phyloP scores from a whole-genome alignment of 2,113 vertebrate genomes.

The Dissostichus mawsoni region DNA sequence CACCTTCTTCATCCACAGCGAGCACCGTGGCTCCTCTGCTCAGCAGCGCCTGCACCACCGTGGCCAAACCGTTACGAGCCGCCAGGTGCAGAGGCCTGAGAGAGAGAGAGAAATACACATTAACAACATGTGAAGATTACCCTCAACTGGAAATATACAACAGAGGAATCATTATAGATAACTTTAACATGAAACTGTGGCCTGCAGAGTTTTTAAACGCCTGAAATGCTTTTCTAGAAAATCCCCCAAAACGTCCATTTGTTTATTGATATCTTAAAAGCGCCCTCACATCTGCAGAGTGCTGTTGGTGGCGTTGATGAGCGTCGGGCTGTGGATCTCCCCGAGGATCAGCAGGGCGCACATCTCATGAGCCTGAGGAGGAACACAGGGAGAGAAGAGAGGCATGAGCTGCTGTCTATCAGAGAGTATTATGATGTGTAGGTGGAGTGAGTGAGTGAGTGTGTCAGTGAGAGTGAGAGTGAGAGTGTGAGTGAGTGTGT shows the following conservation, averaged over 20 bases:
- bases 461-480: too few relatives aligned
- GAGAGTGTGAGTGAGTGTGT: too few relatives aligned
- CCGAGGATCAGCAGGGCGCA: conserved; percentile 97
- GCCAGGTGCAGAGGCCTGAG: conserved; percentile 97
- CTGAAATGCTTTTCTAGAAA: too few relatives aligned
- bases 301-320: conserved; percentile 96
- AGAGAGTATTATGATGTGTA: rapidly evolving
- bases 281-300: conserved; percentile 94
- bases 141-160: neutral
- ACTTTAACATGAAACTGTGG: too few relatives aligned
- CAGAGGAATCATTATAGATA: too few relatives aligned
- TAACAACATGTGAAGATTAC: neutral
- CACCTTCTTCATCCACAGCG: conserved; percentile 96
- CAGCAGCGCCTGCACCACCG: conserved; percentile 96
- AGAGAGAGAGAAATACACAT: neutral
- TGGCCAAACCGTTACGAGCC: conserved; percentile 93
- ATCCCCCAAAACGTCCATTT: too few relatives aligned
- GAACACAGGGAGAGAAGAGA: conserved; percentile 3
- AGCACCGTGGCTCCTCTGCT: conserved; percentile 96
- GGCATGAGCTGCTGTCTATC: too few relatives aligned
- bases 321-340: conserved; percentile 92
- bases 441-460: too few relatives aligned
- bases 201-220: too few relatives aligned
- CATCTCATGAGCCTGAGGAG: conserved; percentile 94
- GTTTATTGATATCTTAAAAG: too few relatives aligned